phyloP scores from a whole-genome alignment of 2,888 invertebrate genomes.

The Microchrysa polita region DNA sequence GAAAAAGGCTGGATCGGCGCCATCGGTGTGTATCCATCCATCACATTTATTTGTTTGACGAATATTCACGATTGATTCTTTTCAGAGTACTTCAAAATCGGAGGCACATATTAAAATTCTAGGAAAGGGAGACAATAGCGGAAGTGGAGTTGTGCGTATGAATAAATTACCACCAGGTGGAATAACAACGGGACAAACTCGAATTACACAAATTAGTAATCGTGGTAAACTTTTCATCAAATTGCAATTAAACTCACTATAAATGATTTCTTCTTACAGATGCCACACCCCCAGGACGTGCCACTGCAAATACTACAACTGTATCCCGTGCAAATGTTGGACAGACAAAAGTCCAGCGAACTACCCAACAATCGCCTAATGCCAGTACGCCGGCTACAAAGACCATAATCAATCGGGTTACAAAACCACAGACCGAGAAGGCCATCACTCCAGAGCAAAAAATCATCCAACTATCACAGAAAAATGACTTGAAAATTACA shows the following conservation, averaged over 20 bases:
- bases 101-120: conserved; percentile 63
- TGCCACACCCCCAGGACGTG: not conserved
- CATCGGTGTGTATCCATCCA: conserved; percentile 18
- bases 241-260: not conserved
- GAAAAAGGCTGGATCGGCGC: conserved; percentile 58
- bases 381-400: conserved; percentile 21
- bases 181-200: conserved; percentile 44
- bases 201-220: conserved; percentile 34
- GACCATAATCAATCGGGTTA: conserved; percentile 7
- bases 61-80: not conserved
- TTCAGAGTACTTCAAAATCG: conserved; percentile 53
- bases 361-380: conserved; percentile 44
- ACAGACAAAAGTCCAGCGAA: conserved; percentile 50
- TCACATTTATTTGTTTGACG: not conserved
- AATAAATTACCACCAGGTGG: conserved; percentile 48
- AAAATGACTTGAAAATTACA: conserved; percentile 65
- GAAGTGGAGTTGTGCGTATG: conserved; percentile 61
- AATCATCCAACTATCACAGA: conserved; percentile 66
- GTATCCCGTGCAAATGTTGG: not conserved
- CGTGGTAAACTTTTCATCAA: not conserved
- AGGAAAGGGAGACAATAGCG: conserved; percentile 59
- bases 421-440: conserved; percentile 44
- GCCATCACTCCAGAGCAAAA: conserved; percentile 62
- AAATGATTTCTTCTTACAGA: no score
- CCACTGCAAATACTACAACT: conserved; percentile 7